Evolutionary conservation across 1,140 invertebrate genomes (phyloP), one percentile per base, ranked within the genome.

Genomic region (Belonocnema kinseyi): DNA sequence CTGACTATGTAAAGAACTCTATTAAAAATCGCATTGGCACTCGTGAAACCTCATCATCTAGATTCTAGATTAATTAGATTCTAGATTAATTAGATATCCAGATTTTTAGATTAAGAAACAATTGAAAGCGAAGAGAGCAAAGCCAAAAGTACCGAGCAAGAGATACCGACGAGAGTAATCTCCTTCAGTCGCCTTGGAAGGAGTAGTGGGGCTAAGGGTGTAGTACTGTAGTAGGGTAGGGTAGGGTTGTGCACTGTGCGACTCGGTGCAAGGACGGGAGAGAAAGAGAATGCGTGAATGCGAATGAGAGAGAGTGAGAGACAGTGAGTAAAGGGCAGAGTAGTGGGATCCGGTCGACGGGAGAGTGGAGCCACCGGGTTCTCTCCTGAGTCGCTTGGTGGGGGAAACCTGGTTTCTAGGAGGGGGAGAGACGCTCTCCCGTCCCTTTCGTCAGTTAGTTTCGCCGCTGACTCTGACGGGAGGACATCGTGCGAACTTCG

Each of bases 391-490:
- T 50, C 40, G 19, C 11, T 19, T 12, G 46, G n/a, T 33, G 33
- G 61, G 61, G 61, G 14, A 33, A 66, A 66, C 40, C 61, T 40
- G 26, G 61, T 66, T n/a, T 3, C 33, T 14, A 84, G 85, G 87
- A 85, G 86, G 88, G 87, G 83, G 81, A 79, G 78, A 76, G 87
- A 88, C 85, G 86, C 89, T 87, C 88, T 86, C 85, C 84, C 80
- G 83, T 80, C 79, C 83, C 87, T 87, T 81, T 51, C 84, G 83
- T 83, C 79, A 82, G 83, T 89, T 86, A 90, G 89, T 90, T 88
- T 87, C 86, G 83, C 85, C 87, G 89, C 84, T 87, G 89, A 88
- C 87, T 85, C 82, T 85, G 86, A 85, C 81, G 82, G 77, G 82
- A 85, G 86, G 79, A 84, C 82, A 85, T 86, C 85, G 85, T 80